These are phyloP conservation scores for Dynastes maya DNA, from an alignment of 2,888 invertebrate genomes.

Conservation along the genomic window DNA sequence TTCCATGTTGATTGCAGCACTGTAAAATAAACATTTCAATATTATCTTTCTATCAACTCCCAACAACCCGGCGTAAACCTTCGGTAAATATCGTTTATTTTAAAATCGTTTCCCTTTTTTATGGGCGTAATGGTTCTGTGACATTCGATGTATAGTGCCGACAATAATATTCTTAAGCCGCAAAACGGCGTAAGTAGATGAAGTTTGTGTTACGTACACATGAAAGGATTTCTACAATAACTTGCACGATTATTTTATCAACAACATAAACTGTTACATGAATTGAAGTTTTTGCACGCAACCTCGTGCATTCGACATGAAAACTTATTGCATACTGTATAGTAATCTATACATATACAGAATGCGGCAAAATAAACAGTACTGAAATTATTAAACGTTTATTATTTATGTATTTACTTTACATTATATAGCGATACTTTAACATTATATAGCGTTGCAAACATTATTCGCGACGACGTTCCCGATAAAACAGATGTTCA, in stretches of 20 bases:
- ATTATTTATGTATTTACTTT: too few relatives aligned
- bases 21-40: conserved; percentile 39
- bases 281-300: conserved; percentile 42
- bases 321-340: not conserved
- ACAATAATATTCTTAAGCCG: conserved; percentile 1
- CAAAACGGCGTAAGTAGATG: not conserved
- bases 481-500: too few relatives aligned
- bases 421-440: too few relatives aligned
- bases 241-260: conserved; percentile 45
- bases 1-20: conserved; percentile 17
- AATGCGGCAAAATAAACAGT: too few relatives aligned
- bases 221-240: conserved; percentile 40
- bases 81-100: conserved; percentile 26
- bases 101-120: conserved; percentile 35
- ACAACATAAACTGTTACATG: conserved; percentile 45
- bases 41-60: conserved; percentile 34
- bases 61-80: conserved; percentile 14
- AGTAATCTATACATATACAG: too few relatives aligned
- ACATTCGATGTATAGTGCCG: conserved; percentile 30
- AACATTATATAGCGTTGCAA: too few relatives aligned
- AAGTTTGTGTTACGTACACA: conserved; percentile 7
- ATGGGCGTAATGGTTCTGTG: conserved; percentile 31
- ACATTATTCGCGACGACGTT: too few relatives aligned
- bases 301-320: conserved; percentile 13
- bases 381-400: too few relatives aligned